Conservation (phyloP, 2,888 invertebrate species). For the Atrina japonica region DNA sequence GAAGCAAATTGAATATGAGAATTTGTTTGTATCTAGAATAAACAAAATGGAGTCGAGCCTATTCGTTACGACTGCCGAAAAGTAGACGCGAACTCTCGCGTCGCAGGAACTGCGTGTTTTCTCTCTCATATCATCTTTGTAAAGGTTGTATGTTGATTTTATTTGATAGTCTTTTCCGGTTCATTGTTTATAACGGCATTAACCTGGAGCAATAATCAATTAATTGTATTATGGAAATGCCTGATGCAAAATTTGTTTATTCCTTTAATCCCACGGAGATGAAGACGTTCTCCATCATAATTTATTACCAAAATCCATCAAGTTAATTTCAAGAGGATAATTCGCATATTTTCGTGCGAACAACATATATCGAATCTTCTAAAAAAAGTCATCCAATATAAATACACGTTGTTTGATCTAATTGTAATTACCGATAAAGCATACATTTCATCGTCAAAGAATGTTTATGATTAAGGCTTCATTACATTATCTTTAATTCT, state of each 20-base stretch:
- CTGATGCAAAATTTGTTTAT: conserved; percentile 18
- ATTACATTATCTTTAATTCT: no score
- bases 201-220: conserved; percentile 35
- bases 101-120: conserved; percentile 29
- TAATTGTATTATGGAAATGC: conserved; percentile 29
- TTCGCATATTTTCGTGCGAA: no score
- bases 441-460: no score
- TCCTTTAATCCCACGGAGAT: conserved; percentile 5
- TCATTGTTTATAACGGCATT: conserved; percentile 37
- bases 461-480: no score
- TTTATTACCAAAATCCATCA: no score
- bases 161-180: conserved; percentile 30
- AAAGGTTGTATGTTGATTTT: conserved; percentile 42
- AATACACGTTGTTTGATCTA: no score
- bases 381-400: no score
- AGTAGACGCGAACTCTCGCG: conserved; percentile 12
- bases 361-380: no score
- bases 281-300: no score
- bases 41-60: conserved; percentile 30
- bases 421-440: no score
- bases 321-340: no score
- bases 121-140: conserved; percentile 31
- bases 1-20: conserved; percentile 35
- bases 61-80: conserved; percentile 14
- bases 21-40: conserved; percentile 38